These are phyloP conservation scores for Chaetorhynchus papuensis DNA, from an alignment of 2,113 vertebrate species.

Conservation along the genomic window DNA sequence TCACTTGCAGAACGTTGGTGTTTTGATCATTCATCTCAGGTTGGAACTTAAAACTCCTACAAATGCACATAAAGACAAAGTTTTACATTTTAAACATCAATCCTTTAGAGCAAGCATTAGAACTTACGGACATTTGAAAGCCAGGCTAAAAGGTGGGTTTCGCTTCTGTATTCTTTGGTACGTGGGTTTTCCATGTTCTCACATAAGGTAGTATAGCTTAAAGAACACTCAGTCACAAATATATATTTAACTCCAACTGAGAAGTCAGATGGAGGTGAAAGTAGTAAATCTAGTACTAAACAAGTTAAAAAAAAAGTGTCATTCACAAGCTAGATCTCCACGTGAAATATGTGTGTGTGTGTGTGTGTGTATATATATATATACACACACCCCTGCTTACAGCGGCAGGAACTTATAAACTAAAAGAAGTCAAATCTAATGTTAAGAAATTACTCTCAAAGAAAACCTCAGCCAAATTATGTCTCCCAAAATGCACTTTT, in stretches of 20 bases:
- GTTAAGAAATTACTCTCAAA: not conserved
- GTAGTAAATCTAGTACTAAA: not conserved
- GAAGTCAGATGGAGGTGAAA: not conserved
- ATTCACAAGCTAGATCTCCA: not conserved
- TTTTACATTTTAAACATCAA: not conserved
- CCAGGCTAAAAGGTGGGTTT: not conserved
- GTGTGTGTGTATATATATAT: no score
- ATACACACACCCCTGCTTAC: not conserved
- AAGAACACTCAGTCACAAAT: not conserved
- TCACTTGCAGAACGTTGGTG: not conserved
- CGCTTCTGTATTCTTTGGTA: not conserved
- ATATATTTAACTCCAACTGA: not conserved
- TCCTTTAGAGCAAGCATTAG: not conserved
- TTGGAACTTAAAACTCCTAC: not conserved
- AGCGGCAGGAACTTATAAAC: not conserved
- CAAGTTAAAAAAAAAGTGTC: not conserved
- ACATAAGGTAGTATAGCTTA: accelerated
- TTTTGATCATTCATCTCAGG: not conserved
- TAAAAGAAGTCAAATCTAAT: not conserved
- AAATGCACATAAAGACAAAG: not conserved
- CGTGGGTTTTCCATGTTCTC: accelerated
- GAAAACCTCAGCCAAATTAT: not conserved
- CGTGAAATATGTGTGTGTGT: not conserved
- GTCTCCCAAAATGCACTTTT: not conserved
- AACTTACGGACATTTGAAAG: not conserved